These are phyloP conservation scores for Poecile atricapillus DNA, from an alignment of 2,113 vertebrate genomes.

Conservation along the genomic window DNA sequence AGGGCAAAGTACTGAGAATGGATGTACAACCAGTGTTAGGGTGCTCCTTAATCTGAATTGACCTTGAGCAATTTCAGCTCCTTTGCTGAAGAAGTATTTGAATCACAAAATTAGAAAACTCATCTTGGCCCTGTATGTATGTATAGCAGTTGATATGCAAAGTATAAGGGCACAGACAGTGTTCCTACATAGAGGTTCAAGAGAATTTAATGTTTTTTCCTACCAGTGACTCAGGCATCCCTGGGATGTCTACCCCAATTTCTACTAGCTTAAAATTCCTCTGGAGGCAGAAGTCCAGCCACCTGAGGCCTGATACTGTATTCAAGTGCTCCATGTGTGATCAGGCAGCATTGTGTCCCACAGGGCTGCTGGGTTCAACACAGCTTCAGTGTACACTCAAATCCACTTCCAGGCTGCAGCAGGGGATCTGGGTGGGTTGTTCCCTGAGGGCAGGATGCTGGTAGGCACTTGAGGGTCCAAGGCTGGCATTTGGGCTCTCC, in stretches of 20 bases:
- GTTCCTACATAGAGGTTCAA: neutral
- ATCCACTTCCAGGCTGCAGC: neutral
- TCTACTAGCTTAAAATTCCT: neutral
- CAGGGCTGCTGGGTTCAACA: neutral
- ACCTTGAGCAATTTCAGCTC: neutral
- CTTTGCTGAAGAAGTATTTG: neutral
- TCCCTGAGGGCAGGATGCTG: neutral
- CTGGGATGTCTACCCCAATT: neutral
- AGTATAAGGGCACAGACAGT: neutral
- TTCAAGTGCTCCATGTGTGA: fast-evolving
- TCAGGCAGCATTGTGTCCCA: neutral
- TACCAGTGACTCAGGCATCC: neutral
- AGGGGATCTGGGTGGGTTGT: neutral
- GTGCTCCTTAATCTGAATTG: neutral
- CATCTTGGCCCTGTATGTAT: neutral
- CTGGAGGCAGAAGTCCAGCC: neutral
- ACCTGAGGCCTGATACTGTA: neutral
- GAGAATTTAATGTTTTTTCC: neutral
- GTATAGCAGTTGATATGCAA: neutral
- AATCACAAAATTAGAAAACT: neutral
- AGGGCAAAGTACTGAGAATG: neutral
- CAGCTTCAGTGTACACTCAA: neutral
- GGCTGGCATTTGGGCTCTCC: neutral
- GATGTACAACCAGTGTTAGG: no score
- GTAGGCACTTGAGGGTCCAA: neutral